Evolutionary conservation across 2,888 invertebrate genomes (phyloP), one percentile per base, ranked within the genome.

Genomic region (Leptopilina syphax): DNA sequence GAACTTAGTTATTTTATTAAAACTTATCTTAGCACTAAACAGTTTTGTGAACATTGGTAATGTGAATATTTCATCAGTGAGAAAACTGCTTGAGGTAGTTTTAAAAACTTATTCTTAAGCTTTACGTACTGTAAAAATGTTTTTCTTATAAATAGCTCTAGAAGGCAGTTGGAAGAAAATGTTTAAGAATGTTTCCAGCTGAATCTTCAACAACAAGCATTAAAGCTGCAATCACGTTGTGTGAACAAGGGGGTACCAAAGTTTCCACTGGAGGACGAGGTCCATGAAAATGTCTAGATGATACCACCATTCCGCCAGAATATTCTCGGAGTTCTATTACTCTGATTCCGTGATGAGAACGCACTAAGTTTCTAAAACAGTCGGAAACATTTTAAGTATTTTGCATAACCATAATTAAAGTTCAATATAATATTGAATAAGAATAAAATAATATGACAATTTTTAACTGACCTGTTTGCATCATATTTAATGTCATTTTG

Each of bases 151-250:
- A 34, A 34, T 34, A 79, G 50, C 79, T 84, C 92, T 92, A 93
- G 91, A 92, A 91, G 84, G 90, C 91, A 84, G 89, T 89, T 90
- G 94, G 93, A 91, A 94, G 93, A 85, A 94, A 93, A 89, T 94
- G 93, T 91, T 95, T 95, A 81, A 96, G 92, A 84, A 95, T 94
- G 89, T 95, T 95, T 85, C 96, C 96, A 84, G 93, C 90, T 83
- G 95, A 94, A 87, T 96, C 95, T 91, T 95, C 95, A 65, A 95
- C 95, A 78, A 95, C 93, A 86, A 96, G 93, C 68, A 94, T 94
- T 78, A 94, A 90, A 6, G 91, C 87, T 41, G 88, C 84, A 54
- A 88, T 85, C 83, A 87, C 90, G 78, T 91, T 89, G 0, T 89
- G 87, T 3, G 91, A 90, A 27, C 90, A 86, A 34, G 89, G 82